Percentiles rank a stretch among this genome's conserved stretches.
Conservation (phyloP, 2,888 invertebrate species). For the Machimus rusticus region DNA sequence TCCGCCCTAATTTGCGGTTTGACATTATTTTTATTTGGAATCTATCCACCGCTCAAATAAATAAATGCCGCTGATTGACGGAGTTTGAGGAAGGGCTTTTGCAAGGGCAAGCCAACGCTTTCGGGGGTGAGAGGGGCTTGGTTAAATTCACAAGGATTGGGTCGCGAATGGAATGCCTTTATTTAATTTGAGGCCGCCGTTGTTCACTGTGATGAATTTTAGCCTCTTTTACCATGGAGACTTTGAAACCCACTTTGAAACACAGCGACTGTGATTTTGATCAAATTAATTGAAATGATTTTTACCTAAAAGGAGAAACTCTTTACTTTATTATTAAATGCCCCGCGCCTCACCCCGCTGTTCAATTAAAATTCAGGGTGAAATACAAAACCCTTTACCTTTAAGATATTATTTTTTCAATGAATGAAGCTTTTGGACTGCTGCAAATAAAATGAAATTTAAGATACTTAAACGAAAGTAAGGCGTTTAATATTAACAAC, state of each 20-base stretch:
- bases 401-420: background rate
- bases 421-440: background rate
- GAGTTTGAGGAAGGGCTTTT: background rate
- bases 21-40: background rate
- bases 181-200: background rate
- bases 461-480: background rate
- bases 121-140: background rate
- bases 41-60: background rate
- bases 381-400: background rate
- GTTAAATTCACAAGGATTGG: background rate
- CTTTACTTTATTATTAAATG: background rate
- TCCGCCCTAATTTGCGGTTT: background rate
- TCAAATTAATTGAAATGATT: background rate
- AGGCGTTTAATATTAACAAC: background rate
- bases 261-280: background rate
- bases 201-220: background rate
- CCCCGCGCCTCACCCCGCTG: background rate
- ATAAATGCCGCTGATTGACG: background rate
- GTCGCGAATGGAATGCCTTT: background rate
- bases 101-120: background rate
- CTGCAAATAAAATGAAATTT: background rate
- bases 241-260: background rate
- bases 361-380: background rate
- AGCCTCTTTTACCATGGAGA: background rate
- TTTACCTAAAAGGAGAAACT: background rate